phyloP scores from a whole-genome alignment of 2,888 invertebrate genomes.

The Epistrophella euchroma region DNA sequence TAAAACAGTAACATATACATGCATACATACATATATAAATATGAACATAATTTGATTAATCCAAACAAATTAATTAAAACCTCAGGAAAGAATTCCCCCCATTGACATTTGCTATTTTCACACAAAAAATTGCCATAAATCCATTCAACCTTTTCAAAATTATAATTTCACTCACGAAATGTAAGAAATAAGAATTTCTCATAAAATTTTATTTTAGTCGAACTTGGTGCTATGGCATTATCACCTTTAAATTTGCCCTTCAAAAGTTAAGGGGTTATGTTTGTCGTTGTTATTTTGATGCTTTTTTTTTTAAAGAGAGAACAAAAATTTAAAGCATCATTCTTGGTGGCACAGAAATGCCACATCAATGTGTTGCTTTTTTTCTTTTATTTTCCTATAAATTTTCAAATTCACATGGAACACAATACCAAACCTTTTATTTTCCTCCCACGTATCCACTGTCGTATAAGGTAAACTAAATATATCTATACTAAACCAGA shows the following conservation, averaged over 20 bases:
- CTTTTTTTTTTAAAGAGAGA: not conserved
- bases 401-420: constrained; percentile 60
- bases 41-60: constrained; percentile 2
- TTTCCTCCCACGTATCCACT: constrained; percentile 1
- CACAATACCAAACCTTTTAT: constrained; percentile 48
- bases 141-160: constrained; percentile 20
- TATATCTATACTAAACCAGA: not conserved
- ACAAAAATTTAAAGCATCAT: constrained; percentile 43
- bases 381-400: constrained; percentile 6
- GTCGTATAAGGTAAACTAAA: not conserved
- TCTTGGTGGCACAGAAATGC: constrained; percentile 50
- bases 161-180: constrained; percentile 25
- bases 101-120: constrained; percentile 15
- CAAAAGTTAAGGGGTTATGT: constrained; percentile 16
- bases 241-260: constrained; percentile 59
- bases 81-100: not conserved
- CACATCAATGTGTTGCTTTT: constrained; percentile 23
- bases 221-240: constrained; percentile 37
- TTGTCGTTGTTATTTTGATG: not conserved
- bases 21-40: no score
- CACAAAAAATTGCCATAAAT: not conserved
- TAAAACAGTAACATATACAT: not conserved
- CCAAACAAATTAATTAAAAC: constrained; percentile 17
- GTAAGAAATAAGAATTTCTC: not conserved
- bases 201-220: constrained; percentile 37